These are phyloP conservation scores for Orchesella cincta DNA, from an alignment of 1,140 invertebrate genomes.

Conservation along the genomic window DNA sequence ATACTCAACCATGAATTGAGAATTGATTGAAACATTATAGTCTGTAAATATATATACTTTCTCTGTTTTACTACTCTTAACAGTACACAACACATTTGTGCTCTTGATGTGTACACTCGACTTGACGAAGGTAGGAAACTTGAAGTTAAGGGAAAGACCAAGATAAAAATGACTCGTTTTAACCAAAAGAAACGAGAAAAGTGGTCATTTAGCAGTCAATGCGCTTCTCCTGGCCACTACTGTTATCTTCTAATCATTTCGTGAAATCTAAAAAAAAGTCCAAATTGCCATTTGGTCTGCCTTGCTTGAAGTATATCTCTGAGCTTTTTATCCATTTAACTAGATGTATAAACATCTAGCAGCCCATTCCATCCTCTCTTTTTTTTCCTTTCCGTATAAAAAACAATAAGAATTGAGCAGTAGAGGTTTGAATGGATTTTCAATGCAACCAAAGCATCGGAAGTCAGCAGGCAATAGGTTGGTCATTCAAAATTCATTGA, in stretches of 20 bases:
- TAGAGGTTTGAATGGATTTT: background rate
- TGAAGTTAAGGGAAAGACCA: background rate
- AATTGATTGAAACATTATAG: too few species aligned
- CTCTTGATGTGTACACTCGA: too few species aligned
- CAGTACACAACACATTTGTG: background rate
- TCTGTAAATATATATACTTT: too few species aligned
- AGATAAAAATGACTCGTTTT: background rate
- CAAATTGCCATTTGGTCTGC: too few species aligned
- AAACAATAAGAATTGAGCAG: too few species aligned
- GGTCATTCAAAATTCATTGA: constrained; percentile 23
- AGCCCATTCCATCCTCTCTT: background rate
- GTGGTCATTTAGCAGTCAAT: constrained; percentile 13
- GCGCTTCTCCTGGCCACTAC: background rate
- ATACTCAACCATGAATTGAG: too few species aligned
- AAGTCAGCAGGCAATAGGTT: background rate
- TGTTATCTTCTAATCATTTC: background rate
- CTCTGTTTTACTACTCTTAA: too few species aligned
- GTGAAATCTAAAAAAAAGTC: background rate
- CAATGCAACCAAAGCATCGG: too few species aligned
- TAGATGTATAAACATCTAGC: background rate
- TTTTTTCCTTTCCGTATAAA: background rate
- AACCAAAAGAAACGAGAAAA: background rate
- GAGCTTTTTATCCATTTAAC: background rate
- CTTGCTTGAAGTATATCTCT: too few species aligned
- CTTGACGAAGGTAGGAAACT: too few species aligned